Conservation (phyloP, 2,888 invertebrate genomes). For the Pristionchus mayeri region DNA sequence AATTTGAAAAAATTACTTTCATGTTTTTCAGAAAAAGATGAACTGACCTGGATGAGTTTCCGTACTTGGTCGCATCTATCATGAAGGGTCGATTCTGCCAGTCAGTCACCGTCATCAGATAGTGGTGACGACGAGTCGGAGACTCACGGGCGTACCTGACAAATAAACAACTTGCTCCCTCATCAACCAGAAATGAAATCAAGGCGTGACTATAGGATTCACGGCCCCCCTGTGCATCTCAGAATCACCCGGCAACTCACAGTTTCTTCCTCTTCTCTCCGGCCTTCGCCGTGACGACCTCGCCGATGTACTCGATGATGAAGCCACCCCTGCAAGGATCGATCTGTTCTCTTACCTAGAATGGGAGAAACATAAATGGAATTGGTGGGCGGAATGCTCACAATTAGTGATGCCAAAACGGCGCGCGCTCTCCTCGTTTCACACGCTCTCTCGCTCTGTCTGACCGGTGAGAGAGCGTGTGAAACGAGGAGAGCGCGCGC, state of each 20-base stretch:
- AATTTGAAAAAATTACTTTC: no score
- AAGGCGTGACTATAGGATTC: neutral
- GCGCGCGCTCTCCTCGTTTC: no score
- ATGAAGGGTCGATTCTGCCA: conserved; percentile 79
- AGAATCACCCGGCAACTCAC: neutral
- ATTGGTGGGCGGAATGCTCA: no score
- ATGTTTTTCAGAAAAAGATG: no score
- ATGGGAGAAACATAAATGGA: no score
- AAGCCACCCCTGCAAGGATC: conserved; percentile 87
- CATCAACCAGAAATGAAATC: neutral
- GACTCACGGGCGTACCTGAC: conserved; percentile 21
- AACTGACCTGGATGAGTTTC: conserved; percentile 85
- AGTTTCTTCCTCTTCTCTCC: conserved; percentile 82
- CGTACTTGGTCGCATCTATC: conserved; percentile 95
- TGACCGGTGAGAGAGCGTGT: no score
- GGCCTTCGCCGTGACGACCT: conserved; percentile 92
- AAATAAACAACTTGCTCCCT: neutral
- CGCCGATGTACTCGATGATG: conserved; percentile 98
- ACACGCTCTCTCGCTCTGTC: no score
- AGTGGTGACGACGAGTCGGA: conserved; percentile 58
- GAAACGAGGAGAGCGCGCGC: no score
- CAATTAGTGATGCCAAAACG: no score
- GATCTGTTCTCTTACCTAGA: no score
- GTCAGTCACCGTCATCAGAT: conserved; percentile 62
- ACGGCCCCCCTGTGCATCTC: neutral